A percentile compares a stretch with the other conserved stretches of the same genome.
These are phyloP conservation scores for Drosophila sp. DNA, from an alignment of 1,140 invertebrate genomes.

Conservation along the genomic window DNA sequence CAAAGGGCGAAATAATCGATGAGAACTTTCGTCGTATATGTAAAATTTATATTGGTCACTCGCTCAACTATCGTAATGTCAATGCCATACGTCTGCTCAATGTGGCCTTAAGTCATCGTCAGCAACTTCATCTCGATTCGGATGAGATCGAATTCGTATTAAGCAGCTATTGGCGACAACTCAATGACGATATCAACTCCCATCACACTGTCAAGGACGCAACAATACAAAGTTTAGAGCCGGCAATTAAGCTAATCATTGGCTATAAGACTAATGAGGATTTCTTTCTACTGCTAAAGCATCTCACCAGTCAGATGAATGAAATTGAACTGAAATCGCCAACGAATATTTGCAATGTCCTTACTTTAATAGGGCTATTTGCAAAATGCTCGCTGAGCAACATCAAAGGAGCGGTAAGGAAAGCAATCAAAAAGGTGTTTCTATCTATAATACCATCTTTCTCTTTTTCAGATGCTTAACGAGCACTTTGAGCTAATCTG, in stretches of 20 bases:
- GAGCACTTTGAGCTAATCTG: conserved; percentile 73
- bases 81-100: conserved; percentile 68
- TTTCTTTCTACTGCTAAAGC: conserved; percentile 58
- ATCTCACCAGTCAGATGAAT: conserved; percentile 39
- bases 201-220: conserved; percentile 8
- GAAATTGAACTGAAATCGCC: conserved; percentile 32
- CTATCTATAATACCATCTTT: neutral
- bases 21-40: conserved; percentile 72
- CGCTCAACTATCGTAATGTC: conserved; percentile 67
- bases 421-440: neutral
- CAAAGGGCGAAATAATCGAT: conserved; percentile 41
- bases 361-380: conserved; percentile 55
- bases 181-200: conserved; percentile 60
- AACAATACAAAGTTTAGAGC: conserved; percentile 49
- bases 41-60: conserved; percentile 80
- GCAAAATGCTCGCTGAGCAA: conserved; percentile 73
- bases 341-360: conserved; percentile 50
- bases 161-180: conserved; percentile 67
- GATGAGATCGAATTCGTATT: conserved; percentile 78
- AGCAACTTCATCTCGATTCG: conserved; percentile 69
- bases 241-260: conserved; percentile 69
- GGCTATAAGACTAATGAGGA: conserved; percentile 80
- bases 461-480: conserved; percentile 70
- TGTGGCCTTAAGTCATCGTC: conserved; percentile 67
- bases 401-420: conserved; percentile 73